These are phyloP conservation scores for Lytechinus pictus DNA, from an alignment of 35 echinoderm and acorn worm species.

Conservation along the genomic window DNA sequence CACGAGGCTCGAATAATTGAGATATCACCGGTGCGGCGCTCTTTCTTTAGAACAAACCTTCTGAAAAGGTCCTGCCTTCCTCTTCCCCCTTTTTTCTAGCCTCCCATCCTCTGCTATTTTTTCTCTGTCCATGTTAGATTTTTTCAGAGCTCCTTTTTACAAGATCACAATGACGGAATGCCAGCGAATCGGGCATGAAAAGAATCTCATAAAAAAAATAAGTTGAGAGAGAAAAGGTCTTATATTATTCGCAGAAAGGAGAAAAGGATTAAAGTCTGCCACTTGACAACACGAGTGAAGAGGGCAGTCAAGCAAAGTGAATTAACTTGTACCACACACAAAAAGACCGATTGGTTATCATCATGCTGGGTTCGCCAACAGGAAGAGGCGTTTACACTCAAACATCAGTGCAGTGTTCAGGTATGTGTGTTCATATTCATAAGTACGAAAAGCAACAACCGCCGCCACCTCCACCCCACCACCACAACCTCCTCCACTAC, in stretches of 20 bases:
- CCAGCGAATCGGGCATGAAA: constrained; percentile 29
- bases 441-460: no score
- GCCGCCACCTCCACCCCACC: no score
- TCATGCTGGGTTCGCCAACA: not conserved
- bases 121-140: constrained; percentile 24
- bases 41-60: not conserved
- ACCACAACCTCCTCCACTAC: no score
- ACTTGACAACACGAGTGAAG: not conserved
- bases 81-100: not conserved
- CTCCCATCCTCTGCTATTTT: constrained; percentile 1
- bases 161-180: constrained; percentile 52
- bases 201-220: not conserved
- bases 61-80: not conserved
- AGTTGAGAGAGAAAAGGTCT: not conserved
- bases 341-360: not conserved
- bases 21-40: constrained; percentile 30
- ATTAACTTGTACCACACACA: not conserved
- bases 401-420: not conserved
- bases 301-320: not conserved
- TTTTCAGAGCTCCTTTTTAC: constrained; percentile 17
- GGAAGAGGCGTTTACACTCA: not conserved
- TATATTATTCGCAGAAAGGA: constrained; percentile 19
- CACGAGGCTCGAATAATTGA: constrained; percentile 45
- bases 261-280: constrained; percentile 27
- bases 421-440: no score